phyloP scores from a whole-genome alignment of 2,888 invertebrate species.

The Cremastinae sp. region DNA sequence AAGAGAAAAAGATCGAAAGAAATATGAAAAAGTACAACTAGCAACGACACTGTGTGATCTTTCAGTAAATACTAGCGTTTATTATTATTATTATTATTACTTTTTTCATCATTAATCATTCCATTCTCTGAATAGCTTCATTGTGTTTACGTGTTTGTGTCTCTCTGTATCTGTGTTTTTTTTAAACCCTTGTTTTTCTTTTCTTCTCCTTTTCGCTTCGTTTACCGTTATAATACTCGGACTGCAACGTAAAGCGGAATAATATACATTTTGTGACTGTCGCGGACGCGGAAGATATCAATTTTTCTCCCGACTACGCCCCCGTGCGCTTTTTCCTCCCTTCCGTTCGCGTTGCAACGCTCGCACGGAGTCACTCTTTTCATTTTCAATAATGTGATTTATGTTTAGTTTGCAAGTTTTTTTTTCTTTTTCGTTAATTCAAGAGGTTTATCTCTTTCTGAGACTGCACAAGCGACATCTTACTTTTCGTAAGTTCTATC shows the following conservation, averaged over 20 bases:
- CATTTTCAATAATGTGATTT: slow-evolving; percentile 13
- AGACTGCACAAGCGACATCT: slow-evolving; percentile 68
- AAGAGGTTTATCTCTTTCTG: slow-evolving; percentile 60
- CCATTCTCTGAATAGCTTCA: slow-evolving; percentile 63
- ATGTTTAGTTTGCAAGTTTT: slow-evolving; percentile 35
- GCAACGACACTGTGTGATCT: slow-evolving; percentile 66
- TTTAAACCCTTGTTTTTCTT: neutral
- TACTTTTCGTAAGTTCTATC: slow-evolving; percentile 57
- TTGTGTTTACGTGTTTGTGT: slow-evolving; percentile 37
- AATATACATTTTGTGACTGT: slow-evolving; percentile 72
- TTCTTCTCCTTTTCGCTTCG: slow-evolving; percentile 27
- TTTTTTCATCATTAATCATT: slow-evolving; percentile 53
- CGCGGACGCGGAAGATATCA: slow-evolving; percentile 35
- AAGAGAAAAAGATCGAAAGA: slow-evolving; percentile 15
- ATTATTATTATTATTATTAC: slow-evolving; percentile 64
- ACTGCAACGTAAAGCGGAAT: slow-evolving; percentile 75
- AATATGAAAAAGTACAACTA: slow-evolving; percentile 65
- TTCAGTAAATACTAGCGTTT: slow-evolving; percentile 73
- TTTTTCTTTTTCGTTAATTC: slow-evolving; percentile 43
- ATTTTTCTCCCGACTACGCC: slow-evolving; percentile 20
- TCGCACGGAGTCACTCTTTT: slow-evolving; percentile 48
- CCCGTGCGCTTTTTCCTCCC: slow-evolving; percentile 22
- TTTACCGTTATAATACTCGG: slow-evolving; percentile 69
- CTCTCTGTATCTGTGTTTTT: no score
- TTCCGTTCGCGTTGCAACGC: slow-evolving; percentile 24